phyloP scores from a whole-genome alignment of 2,888 invertebrate genomes.

The Labia minor region DNA sequence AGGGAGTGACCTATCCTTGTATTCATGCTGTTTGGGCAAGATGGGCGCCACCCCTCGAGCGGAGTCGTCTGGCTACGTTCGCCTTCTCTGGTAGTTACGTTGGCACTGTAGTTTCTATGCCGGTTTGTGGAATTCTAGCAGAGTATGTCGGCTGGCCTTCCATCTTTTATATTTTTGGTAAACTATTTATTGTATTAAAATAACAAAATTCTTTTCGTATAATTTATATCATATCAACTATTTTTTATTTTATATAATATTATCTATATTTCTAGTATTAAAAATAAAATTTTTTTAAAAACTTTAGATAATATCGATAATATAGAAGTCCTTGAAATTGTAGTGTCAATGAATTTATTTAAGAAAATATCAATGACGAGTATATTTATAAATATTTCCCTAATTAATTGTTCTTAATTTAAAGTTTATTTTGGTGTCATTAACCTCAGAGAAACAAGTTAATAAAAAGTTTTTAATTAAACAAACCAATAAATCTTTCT shows the following conservation, averaged over 20 bases:
- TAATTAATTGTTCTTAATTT: too few species aligned
- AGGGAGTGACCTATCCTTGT: conserved; percentile 68
- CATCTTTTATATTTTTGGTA: conserved; percentile 69
- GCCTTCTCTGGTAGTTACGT: conserved; percentile 79
- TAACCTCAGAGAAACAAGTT: too few species aligned
- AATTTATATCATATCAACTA: not conserved
- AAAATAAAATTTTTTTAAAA: too few species aligned
- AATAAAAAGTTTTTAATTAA: too few species aligned
- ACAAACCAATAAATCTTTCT: too few species aligned
- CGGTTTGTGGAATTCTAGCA: conserved; percentile 61
- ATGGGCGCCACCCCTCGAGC: conserved; percentile 71
- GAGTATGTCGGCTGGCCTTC: conserved; percentile 65
- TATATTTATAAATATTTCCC: too few species aligned
- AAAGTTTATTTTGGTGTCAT: too few species aligned
- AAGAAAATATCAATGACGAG: too few species aligned
- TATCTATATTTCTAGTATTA: not conserved
- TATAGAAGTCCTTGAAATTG: too few species aligned
- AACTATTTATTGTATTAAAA: conserved; percentile 30
- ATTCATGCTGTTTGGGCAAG: conserved; percentile 75
- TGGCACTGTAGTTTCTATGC: conserved; percentile 75
- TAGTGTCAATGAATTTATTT: too few species aligned
- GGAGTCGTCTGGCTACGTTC: conserved; percentile 66
- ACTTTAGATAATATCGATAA: too few species aligned
- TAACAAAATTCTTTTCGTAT: too few species aligned
- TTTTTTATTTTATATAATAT: not conserved